Base-by-base conservation (phyloP, 2,888 invertebrate genomes). In the Mythimna albipuncta region DNA sequence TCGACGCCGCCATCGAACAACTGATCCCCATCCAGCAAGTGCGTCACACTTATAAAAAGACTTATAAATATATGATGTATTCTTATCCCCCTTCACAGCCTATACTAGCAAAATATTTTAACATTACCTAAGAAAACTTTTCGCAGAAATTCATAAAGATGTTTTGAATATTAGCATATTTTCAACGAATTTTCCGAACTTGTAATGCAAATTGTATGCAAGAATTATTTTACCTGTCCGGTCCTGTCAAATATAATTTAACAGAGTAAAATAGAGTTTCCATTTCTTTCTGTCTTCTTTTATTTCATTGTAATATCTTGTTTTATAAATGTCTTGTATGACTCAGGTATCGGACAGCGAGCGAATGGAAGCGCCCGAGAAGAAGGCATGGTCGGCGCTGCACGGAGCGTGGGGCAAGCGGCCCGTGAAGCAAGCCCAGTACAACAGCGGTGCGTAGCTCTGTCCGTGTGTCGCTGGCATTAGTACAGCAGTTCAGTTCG, bases 321-420 rank as follows among this genome's bases (percentile, higher is more conserved):
- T 26, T 63, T 19, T 35, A 58, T 57, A 55, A 9, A 47, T 16
- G 16, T 57, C 64, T 57, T 67, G n/a, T 71, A 16, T 38, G 16
- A 61, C 50, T 32, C 26, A 81, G 82, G 35, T 82, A 47, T 66
- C 78, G 62, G 88, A 91, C 44, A 89, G 72, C 77, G 92, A 92
- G 57, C 87, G 86, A 64, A 85, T 94, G 77, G 94, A 94, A 26
- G 82, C 89, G 0, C 94, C 94, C 0, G 96, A 97, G 84, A 98
- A 98, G 92, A 96, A 97, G 73, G 97, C 97, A 64, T 98, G 98
- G 98, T 97, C 97, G 68, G 97, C 97, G 61, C 96, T 98, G 90
- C 97, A 97, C 89, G 97, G 97, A n/a, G 97, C 97, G 26, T 98
- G 98, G 98, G 98, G 98, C 87, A 98, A 98, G 93, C 96, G 98